Conservation (phyloP, 2,113 vertebrate species). For the Dicaeum eximium region DNA sequence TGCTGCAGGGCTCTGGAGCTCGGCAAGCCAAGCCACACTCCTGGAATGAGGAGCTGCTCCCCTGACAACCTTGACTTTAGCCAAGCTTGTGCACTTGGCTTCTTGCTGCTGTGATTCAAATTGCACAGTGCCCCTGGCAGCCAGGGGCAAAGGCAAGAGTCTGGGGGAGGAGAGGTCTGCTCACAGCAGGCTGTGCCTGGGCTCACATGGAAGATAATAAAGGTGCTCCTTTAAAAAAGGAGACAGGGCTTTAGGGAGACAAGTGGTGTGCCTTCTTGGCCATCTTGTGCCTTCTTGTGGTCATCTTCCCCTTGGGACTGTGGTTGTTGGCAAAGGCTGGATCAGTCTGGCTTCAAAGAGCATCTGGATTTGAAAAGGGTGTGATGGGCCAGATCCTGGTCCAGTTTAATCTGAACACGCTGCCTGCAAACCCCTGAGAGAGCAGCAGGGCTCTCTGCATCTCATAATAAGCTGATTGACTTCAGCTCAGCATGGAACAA, state of each 20-base stretch:
- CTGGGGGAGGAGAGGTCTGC: neutral
- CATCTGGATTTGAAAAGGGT: neutral
- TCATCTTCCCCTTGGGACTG: neutral
- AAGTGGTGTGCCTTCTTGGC: neutral
- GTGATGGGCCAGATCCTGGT: neutral
- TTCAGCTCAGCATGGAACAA: neutral
- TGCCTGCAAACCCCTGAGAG: neutral
- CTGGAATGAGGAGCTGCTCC: neutral
- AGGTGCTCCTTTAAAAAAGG: neutral
- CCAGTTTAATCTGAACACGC: neutral
- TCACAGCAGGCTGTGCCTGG: neutral
- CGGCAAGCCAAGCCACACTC: rapidly evolving
- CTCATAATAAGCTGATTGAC: neutral
- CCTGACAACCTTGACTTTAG: neutral
- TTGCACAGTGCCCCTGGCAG: neutral
- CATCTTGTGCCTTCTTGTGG: neutral
- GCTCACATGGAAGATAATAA: neutral
- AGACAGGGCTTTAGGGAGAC: neutral
- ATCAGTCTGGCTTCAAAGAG: neutral
- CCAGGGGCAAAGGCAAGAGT: neutral
- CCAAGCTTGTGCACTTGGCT: neutral
- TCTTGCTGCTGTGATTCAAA: neutral
- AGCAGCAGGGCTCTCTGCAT: neutral
- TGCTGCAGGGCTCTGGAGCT: neutral
- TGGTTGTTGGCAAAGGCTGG: neutral